Evolutionary conservation across 2,888 invertebrate species (phyloP).

Genomic region (Melanargia galathea): DNA sequence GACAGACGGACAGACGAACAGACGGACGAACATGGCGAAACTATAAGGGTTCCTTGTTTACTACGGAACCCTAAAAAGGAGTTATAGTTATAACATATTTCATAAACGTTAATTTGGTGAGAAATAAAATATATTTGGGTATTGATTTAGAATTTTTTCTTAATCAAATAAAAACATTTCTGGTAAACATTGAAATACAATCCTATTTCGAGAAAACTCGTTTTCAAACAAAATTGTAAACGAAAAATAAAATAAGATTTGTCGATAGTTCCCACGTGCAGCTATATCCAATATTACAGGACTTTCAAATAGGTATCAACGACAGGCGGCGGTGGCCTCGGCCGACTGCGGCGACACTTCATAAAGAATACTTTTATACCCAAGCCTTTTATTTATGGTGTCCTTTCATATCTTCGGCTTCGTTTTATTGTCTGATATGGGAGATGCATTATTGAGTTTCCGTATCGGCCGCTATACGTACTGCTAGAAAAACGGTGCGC

Average conservation of each 20-base stretch:
- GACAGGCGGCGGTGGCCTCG: constrained; percentile 58
- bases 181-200: too few relatives aligned
- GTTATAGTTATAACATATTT: too few relatives aligned
- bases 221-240: background rate
- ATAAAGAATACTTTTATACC: constrained; percentile 81
- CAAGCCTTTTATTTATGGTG: constrained; percentile 79
- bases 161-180: too few relatives aligned
- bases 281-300: constrained; percentile 73
- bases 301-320: constrained; percentile 79
- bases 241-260: constrained; percentile 31
- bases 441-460: constrained; percentile 62
- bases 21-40: too few relatives aligned
- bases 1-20: too few relatives aligned
- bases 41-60: too few relatives aligned
- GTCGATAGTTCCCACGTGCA: constrained; percentile 55
- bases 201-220: constrained; percentile 3
- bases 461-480: constrained; percentile 39
- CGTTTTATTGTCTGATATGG: constrained; percentile 67
- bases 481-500: constrained; percentile 21
- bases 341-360: constrained; percentile 74
- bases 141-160: too few relatives aligned
- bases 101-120: too few relatives aligned
- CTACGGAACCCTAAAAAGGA: too few relatives aligned
- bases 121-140: too few relatives aligned
- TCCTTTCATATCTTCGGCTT: constrained; percentile 72